These are phyloP conservation scores for Patiria pectinifera DNA, from an alignment of 53 echinoderm and acorn worm genomes.

Conservation along the genomic window DNA sequence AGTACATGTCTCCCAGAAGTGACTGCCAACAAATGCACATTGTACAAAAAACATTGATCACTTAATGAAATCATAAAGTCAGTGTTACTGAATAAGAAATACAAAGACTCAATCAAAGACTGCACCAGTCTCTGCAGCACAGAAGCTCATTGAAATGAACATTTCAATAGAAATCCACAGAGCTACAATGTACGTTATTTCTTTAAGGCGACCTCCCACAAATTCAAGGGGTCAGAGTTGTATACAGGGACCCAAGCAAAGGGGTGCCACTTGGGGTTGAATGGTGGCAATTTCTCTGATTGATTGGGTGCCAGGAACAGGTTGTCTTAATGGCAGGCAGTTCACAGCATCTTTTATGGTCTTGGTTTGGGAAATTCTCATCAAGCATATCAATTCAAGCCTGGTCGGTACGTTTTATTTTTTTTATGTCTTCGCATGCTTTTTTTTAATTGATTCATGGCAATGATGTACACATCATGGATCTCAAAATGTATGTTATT, in stretches of 20 bases:
- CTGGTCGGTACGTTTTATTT: no score
- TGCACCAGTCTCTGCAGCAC: background rate
- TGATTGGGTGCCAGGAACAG: slow-evolving; percentile 36
- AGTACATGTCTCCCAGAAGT: no score
- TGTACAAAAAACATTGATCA: no score
- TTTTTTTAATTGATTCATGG: no score
- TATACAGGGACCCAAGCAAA: background rate
- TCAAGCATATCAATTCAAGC: background rate
- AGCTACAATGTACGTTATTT: background rate
- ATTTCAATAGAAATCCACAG: background rate
- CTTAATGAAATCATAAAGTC: no score
- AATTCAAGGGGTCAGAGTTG: slow-evolving; percentile 36
- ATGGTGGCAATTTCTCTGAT: slow-evolving; percentile 40
- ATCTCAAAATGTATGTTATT: no score
- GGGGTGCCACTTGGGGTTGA: slow-evolving; percentile 32
- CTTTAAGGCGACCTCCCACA: slow-evolving; percentile 39
- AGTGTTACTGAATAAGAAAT: no score
- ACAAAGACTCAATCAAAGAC: no score
- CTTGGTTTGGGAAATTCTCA: background rate
- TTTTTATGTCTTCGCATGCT: no score
- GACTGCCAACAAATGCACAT: no score
- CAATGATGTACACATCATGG: no score
- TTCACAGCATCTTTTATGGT: background rate
- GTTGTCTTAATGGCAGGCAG: background rate
- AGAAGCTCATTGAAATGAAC: background rate